A percentile compares a stretch with the other conserved stretches of the same genome.
Conservation (phyloP, 2,113 vertebrate genomes). For the Nothoprocta perdicaria region DNA sequence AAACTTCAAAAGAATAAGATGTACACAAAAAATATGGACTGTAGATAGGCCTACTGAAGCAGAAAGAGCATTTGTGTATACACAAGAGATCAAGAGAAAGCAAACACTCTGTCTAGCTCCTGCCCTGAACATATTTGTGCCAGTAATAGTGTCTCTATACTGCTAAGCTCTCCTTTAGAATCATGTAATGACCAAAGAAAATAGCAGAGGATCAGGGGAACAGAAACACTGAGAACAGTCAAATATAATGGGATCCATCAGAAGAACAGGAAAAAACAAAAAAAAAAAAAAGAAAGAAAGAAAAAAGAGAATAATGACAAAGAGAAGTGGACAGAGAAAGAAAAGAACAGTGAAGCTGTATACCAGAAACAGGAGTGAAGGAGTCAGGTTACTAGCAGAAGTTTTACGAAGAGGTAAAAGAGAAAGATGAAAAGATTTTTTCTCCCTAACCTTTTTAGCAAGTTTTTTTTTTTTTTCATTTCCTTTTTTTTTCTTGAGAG, state of each 20-base stretch:
- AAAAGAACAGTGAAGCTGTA: neutral
- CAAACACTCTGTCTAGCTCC: neutral
- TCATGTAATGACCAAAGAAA: neutral
- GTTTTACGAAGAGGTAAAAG: neutral
- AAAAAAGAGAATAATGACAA: neutral
- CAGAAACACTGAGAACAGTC: neutral
- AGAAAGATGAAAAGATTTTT: neutral
- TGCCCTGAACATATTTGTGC: neutral
- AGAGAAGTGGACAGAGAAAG: neutral
- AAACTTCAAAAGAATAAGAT: neutral
- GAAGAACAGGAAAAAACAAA: slow-evolving; percentile 3
- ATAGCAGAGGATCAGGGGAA: slow-evolving; percentile 4
- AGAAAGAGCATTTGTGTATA: neutral
- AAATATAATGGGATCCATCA: slow-evolving; percentile 1
- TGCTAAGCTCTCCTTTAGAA: slow-evolving; percentile 19
- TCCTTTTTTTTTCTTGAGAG: neutral
- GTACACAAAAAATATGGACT: neutral
- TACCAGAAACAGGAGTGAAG: neutral
- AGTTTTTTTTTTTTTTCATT: no score
- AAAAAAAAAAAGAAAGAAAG: neutral
- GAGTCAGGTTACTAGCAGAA: slow-evolving; percentile 37
- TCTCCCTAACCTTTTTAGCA: neutral
- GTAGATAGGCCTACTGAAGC: neutral
- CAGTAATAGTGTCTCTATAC: neutral
- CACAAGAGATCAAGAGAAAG: slow-evolving; percentile 17